phyloP scores from a whole-genome alignment of 2,797 vertebrate species.

The Eremophila alpestris region DNA sequence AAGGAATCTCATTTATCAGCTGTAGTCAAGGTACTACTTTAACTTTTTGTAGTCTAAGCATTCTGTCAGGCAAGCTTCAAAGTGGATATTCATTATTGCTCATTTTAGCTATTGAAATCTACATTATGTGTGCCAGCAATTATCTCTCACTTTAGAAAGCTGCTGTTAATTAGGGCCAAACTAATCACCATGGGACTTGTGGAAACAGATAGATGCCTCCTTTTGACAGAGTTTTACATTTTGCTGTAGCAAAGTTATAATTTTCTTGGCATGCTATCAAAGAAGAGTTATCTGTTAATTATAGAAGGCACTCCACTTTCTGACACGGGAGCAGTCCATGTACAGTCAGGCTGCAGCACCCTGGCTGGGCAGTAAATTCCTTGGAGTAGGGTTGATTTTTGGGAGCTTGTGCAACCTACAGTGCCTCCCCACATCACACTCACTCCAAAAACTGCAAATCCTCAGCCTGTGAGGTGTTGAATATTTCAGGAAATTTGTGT shows the following conservation, averaged over 20 bases:
- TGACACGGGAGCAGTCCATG: background rate
- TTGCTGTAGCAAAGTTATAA: slow-evolving; percentile 69
- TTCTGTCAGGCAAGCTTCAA: slow-evolving; percentile 69
- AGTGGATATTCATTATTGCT: slow-evolving; percentile 74
- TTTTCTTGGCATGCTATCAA: slow-evolving; percentile 73
- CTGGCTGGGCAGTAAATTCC: background rate
- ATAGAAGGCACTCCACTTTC: slow-evolving; percentile 44
- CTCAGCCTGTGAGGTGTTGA: background rate
- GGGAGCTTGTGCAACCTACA: background rate
- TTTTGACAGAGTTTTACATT: slow-evolving; percentile 70
- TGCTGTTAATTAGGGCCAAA: slow-evolving; percentile 75
- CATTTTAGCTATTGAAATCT: slow-evolving; percentile 73
- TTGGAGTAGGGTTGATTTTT: background rate
- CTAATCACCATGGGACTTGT: slow-evolving; percentile 62
- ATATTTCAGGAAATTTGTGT: background rate
- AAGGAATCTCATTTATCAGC: slow-evolving; percentile 70
- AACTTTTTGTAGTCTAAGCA: slow-evolving; percentile 77
- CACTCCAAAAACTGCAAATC: background rate
- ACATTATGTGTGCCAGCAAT: slow-evolving; percentile 74
- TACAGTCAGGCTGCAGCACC: background rate
- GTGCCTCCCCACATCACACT: background rate
- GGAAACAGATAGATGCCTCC: slow-evolving; percentile 73
- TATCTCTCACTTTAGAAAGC: slow-evolving; percentile 74
- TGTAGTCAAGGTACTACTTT: slow-evolving; percentile 60
- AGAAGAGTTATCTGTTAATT: slow-evolving; percentile 69